Percentiles rank a stretch among this genome's conserved stretches.
Evolutionary conservation across 2,113 vertebrate genomes (phyloP).

Genomic region (Lamprotornis superbus): DNA sequence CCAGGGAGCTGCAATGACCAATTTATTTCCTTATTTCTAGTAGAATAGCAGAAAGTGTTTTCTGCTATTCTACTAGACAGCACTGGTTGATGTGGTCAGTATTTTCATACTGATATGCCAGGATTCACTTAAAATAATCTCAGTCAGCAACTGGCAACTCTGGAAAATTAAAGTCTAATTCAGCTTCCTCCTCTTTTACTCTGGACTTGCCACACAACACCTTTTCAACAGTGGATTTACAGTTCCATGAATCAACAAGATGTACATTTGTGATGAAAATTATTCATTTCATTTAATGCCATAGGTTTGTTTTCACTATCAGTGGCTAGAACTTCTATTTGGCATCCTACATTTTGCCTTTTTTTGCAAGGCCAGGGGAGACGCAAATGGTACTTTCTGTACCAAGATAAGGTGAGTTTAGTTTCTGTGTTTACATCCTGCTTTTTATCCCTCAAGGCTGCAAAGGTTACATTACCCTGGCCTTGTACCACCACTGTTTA

Average conservation of each 20-base stretch:
- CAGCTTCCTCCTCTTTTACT: background rate
- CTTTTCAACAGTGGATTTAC: background rate
- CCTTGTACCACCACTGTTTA: background rate
- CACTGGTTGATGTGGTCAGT: background rate
- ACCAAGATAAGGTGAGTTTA: background rate
- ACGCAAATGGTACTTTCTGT: background rate
- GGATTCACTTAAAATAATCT: background rate
- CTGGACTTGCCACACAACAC: background rate
- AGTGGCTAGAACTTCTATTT: background rate
- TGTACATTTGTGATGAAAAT: background rate
- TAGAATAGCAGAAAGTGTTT: background rate
- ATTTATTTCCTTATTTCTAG: background rate
- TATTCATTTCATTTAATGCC: background rate
- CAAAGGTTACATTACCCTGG: background rate
- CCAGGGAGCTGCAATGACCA: background rate
- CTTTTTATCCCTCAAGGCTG: background rate
- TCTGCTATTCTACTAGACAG: background rate
- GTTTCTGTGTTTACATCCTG: background rate
- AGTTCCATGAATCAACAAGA: background rate
- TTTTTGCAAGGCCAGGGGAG: background rate
- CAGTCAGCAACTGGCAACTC: background rate
- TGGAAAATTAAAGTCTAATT: background rate
- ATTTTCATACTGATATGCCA: background rate
- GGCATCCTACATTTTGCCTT: background rate
- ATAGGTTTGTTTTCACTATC: background rate